Base-by-base conservation (phyloP, 2,888 invertebrate genomes). In the Amaurobius ferox region DNA sequence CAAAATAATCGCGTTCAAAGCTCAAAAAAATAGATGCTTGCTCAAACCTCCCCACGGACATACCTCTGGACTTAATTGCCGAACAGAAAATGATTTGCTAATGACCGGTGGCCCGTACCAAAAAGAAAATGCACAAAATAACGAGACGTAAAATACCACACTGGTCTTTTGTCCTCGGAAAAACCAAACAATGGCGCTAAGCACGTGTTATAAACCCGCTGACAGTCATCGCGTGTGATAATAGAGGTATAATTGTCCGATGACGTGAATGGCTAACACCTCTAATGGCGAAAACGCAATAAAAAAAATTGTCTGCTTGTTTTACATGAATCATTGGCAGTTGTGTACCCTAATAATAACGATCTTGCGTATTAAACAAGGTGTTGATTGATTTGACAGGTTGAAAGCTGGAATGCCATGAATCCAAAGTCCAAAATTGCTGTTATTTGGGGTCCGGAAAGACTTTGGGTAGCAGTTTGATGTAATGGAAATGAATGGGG, bases 181-280 rank as follows among this genome's bases (percentile, higher is more conserved):
- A 23, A 61, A 16, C 61, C 48, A 26, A 48, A 79, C 71, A 79
- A 79, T 71, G 62, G 62, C 26, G n/a, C 44, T 35, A 11, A 26
- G 16, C 44, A 55, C 66, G 32, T 40, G 19, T 44, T 70, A 66
- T 28, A 66, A 19, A 48, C 32, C 35, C 64, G 71, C 62, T 79
- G 79, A 72, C 79, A 79, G 79, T 79, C 48, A n/a, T 66, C 23
- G 79, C 72, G 16, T n/a, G 32, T 66, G 44, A 48, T 79, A 79
- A 79, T 79, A 72, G 79, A 71, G 72, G 79, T 79, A 35, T 72
- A 79, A 72, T 79, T 79, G 78, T 61, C 16, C 29, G n/a, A 23
- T 48, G 64, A 74, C 76, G 76, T 66, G 66, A 32, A 66, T 32
- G 40, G 26, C 40, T 76, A 48, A 23, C 44, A 76, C 64, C n/a